These are phyloP conservation scores for Lepidurus couesii DNA, from an alignment of 1,140 invertebrate genomes.

Conservation along the genomic window DNA sequence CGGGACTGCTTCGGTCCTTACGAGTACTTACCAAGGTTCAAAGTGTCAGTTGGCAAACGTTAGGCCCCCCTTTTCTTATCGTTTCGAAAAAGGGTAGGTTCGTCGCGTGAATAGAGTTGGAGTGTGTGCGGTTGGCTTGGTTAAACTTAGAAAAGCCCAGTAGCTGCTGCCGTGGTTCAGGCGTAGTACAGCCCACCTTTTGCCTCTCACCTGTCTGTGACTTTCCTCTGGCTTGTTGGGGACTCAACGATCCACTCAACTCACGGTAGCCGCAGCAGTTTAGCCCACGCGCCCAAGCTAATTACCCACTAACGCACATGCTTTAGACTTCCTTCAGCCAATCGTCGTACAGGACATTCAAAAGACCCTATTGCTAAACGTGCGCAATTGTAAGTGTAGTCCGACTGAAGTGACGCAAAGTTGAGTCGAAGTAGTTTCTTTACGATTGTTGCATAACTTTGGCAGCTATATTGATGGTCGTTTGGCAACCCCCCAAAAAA, in stretches of 20 bases:
- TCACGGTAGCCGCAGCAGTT: background rate
- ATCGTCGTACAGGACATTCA: background rate
- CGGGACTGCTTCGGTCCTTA: too few relatives aligned
- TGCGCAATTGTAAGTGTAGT: too few relatives aligned
- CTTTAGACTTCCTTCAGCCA: background rate
- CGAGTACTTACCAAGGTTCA: too few relatives aligned
- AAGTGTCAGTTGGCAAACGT: too few relatives aligned
- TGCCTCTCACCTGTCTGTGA: constrained; percentile 17
- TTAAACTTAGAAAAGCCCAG: background rate
- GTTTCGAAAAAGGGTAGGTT: background rate
- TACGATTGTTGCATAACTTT: too few relatives aligned
- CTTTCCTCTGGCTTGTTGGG: background rate
- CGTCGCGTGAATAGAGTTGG: background rate
- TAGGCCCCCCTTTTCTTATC: too few relatives aligned
- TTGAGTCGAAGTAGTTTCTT: too few relatives aligned
- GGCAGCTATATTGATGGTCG: too few relatives aligned
- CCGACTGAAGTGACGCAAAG: too few relatives aligned
- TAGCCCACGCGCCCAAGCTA: background rate
- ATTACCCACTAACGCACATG: background rate
- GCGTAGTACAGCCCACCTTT: constrained; percentile 17
- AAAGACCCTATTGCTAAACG: too few relatives aligned
- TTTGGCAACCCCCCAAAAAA: too few relatives aligned
- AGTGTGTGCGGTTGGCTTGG: background rate
- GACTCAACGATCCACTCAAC: background rate
- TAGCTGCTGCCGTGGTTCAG: background rate